These are phyloP conservation scores for Meriones psammophilus DNA, from an alignment of 2,797 vertebrate genomes.

Conservation along the genomic window DNA sequence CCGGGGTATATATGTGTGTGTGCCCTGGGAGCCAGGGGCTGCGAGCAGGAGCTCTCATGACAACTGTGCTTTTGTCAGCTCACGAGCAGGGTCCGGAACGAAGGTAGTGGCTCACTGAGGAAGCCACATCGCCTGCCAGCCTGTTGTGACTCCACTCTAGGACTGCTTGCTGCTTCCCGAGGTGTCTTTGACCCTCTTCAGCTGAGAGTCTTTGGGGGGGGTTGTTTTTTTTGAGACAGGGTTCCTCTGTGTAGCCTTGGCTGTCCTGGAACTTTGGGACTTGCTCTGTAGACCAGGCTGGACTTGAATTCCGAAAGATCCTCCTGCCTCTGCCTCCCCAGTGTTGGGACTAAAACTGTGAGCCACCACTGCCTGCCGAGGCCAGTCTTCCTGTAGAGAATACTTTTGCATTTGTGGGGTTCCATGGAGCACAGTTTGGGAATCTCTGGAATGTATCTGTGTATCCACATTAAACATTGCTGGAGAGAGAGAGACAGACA, in stretches of 20 bases:
- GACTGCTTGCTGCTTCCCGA: rapidly evolving
- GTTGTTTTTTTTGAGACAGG: too few species aligned
- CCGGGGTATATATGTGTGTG: rapidly evolving
- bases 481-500: too few species aligned
- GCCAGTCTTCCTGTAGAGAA: not conserved
- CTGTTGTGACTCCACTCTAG: rapidly evolving
- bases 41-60: rapidly evolving
- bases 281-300: too few species aligned
- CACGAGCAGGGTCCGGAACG: not conserved
- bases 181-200: not conserved
- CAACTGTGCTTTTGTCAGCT: not conserved
- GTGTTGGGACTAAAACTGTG: too few species aligned
- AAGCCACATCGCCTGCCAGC: not conserved
- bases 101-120: too few species aligned
- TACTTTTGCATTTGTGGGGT: rapidly evolving
- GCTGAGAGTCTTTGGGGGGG: too few species aligned
- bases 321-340: too few species aligned
- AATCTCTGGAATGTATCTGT: too few species aligned
- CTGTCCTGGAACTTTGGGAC: too few species aligned
- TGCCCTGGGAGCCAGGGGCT: not conserved
- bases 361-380: not conserved
- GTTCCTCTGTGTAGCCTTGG: too few species aligned
- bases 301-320: too few species aligned
- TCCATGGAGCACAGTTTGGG: not conserved
- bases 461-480: rapidly evolving